These are phyloP conservation scores for Hedya salicella DNA, from an alignment of 2,888 invertebrate genomes.

Conservation along the genomic window DNA sequence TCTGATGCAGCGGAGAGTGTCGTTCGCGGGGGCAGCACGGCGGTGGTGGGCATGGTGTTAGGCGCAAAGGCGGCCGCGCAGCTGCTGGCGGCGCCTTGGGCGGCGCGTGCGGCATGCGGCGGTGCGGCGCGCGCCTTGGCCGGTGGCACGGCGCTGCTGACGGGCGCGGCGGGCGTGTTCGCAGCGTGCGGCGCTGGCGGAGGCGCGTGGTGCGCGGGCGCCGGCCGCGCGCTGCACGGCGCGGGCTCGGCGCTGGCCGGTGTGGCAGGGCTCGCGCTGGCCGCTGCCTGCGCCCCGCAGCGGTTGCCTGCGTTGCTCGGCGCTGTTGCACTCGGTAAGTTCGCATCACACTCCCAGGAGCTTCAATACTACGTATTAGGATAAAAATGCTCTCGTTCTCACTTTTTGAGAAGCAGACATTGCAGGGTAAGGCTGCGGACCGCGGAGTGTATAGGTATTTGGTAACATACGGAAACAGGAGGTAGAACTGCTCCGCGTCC, in stretches of 20 bases:
- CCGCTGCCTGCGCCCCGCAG: slow-evolving; percentile 58
- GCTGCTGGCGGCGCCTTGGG: slow-evolving; percentile 65
- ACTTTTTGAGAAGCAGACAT: no score
- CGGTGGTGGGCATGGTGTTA: slow-evolving; percentile 69
- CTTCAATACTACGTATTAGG: no score
- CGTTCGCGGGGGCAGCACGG: slow-evolving; percentile 58
- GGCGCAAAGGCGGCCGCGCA: slow-evolving; percentile 74
- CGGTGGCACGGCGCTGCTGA: slow-evolving; percentile 62
- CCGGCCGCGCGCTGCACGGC: slow-evolving; percentile 64
- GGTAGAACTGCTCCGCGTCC: no score
- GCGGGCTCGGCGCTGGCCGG: slow-evolving; percentile 67
- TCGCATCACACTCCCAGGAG: no score
- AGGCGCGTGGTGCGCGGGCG: slow-evolving; percentile 55
- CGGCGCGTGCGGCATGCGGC: slow-evolving; percentile 64
- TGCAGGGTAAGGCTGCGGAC: no score
- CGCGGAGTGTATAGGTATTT: no score
- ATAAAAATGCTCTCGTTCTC: no score
- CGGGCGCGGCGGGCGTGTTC: slow-evolving; percentile 58
- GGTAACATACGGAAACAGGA: no score
- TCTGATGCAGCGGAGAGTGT: slow-evolving; percentile 16
- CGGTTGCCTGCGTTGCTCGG: slow-evolving; percentile 67
- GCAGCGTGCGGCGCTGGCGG: slow-evolving; percentile 47
- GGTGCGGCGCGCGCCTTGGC: slow-evolving; percentile 65
- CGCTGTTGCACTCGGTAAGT: slow-evolving; percentile 75
- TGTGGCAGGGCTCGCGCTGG: slow-evolving; percentile 70